Evolutionary conservation across 1,140 invertebrate species (phyloP).

Genomic region (Hycleus cichorii): DNA sequence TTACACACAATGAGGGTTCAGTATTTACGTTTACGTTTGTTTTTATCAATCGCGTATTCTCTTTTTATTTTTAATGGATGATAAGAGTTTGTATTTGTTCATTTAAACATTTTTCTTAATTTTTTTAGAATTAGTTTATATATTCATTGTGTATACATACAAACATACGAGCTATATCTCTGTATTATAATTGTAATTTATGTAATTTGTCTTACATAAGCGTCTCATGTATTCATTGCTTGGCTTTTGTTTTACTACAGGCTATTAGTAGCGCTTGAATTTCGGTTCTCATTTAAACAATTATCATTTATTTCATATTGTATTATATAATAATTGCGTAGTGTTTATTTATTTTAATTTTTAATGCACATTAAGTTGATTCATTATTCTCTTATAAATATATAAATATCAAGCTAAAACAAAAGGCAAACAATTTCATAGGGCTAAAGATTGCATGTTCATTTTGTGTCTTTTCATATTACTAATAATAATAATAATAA

Average conservation of each 20-base stretch:
- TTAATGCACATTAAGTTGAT: too few relatives aligned
- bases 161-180: constrained; percentile 5
- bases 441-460: constrained; percentile 14
- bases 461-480: constrained; percentile 17
- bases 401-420: constrained; percentile 5
- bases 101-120: constrained; percentile 3
- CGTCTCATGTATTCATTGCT: constrained; percentile 18
- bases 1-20: constrained; percentile 22
- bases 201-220: constrained; percentile 27
- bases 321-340: background rate
- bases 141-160: constrained; percentile 19
- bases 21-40: constrained; percentile 23
- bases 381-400: background rate
- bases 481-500: constrained; percentile 5
- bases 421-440: constrained; percentile 22
- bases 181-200: constrained; percentile 38
- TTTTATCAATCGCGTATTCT: constrained; percentile 12
- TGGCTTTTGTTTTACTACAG: constrained; percentile 31
- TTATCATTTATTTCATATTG: constrained; percentile 8
- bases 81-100: constrained; percentile 13
- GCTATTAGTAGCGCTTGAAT: constrained; percentile 1
- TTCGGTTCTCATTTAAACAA: background rate
- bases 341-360: too few relatives aligned
- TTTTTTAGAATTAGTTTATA: constrained; percentile 21
- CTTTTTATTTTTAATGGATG: too few relatives aligned